Evolutionary conservation across 2,113 vertebrate species (phyloP).

Genomic region (Climacteris rufus): DNA sequence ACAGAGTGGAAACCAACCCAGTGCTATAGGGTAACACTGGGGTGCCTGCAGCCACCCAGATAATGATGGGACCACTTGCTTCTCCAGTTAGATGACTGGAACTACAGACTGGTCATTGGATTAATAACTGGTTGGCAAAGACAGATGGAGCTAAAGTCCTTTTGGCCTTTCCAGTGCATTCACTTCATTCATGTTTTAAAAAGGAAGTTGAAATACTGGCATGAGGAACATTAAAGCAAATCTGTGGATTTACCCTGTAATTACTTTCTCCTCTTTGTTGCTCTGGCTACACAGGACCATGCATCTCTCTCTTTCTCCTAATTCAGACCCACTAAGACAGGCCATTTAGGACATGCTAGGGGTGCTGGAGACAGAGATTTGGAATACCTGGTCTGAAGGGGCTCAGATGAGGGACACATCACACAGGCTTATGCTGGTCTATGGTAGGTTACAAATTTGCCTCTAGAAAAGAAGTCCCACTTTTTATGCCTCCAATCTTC

Average conservation of each 20-base stretch:
- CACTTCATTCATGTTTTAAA: background rate
- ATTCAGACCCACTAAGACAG: background rate
- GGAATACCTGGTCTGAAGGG: background rate
- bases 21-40: background rate
- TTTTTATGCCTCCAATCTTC: background rate
- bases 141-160: conserved; percentile 33
- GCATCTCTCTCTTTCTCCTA: background rate
- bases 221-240: background rate
- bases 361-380: background rate
- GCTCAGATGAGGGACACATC: background rate
- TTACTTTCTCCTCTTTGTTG: background rate
- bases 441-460: background rate
- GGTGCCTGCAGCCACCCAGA: accelerated
- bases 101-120: background rate
- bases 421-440: background rate
- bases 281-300: background rate
- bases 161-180: background rate
- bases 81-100: background rate
- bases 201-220: background rate
- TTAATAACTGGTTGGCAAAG: background rate
- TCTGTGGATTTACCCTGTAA: background rate
- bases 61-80: background rate
- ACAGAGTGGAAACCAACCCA: background rate
- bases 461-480: background rate
- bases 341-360: background rate